These are phyloP conservation scores for Hirudo medicinalis DNA, from an alignment of 1,140 invertebrate species.

Conservation along the genomic window DNA sequence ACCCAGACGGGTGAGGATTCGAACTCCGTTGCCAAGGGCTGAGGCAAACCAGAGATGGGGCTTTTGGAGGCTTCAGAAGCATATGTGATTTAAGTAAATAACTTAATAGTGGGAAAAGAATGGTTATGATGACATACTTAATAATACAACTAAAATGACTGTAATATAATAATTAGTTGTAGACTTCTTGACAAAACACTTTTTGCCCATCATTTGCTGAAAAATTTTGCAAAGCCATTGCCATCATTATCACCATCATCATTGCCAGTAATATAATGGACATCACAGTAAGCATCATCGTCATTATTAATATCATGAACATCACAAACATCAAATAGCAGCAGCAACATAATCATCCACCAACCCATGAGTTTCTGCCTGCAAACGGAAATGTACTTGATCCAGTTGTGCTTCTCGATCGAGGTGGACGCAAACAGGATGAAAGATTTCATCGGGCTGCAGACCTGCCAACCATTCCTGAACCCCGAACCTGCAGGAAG, in stretches of 20 bases:
- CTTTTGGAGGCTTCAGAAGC: too few species aligned
- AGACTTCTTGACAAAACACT: too few species aligned
- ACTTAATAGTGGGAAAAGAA: not conserved
- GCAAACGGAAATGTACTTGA: not conserved
- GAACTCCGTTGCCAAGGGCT: too few species aligned
- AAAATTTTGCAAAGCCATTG: not conserved
- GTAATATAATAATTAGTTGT: too few species aligned
- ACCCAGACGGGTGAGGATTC: slow-evolving; percentile 6
- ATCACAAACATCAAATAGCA: too few species aligned
- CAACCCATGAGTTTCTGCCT: not conserved
- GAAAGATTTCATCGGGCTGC: not conserved
- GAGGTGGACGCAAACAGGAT: not conserved
- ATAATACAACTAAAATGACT: not conserved
- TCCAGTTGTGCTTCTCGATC: not conserved
- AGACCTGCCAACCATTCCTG: not conserved
- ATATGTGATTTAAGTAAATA: too few species aligned
- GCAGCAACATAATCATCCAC: not conserved
- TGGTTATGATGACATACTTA: not conserved
- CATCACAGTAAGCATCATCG: too few species aligned
- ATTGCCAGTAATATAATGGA: too few species aligned
- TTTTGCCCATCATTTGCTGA: too few species aligned
- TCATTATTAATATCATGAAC: too few species aligned
- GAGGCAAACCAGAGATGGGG: too few species aligned
- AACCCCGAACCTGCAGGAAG: not conserved
- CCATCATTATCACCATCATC: not conserved